Conservation (phyloP, 2,797 vertebrate genomes). For the Limosa lapponica region DNA sequence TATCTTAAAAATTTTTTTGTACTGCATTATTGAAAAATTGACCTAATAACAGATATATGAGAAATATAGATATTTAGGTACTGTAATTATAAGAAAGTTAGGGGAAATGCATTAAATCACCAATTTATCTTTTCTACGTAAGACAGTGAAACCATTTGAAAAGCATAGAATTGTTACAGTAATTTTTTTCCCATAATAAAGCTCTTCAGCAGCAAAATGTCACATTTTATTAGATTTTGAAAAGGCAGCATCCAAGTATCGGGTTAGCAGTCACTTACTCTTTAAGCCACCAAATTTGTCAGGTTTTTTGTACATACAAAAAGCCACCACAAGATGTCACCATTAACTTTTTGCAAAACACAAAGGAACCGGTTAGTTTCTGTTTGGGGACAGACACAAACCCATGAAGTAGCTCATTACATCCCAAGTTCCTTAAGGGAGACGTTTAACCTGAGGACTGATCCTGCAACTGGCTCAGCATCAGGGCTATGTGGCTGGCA, state of each 20-base stretch:
- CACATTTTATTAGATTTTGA: background rate
- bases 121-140: background rate
- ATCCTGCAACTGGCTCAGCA: background rate
- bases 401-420: accelerated
- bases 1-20: background rate
- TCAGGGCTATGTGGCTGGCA: background rate
- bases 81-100: background rate
- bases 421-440: background rate
- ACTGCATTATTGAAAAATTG: background rate
- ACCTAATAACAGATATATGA: background rate
- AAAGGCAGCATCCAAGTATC: background rate
- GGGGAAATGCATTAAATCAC: background rate
- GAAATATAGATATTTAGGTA: background rate
- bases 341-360: background rate
- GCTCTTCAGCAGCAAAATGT: background rate
- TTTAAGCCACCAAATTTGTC: background rate
- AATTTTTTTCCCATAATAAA: background rate
- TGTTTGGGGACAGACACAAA: accelerated
- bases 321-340: constrained; percentile 53
- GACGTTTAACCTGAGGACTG: background rate
- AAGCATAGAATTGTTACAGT: background rate
- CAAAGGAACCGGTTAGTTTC: accelerated
- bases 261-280: background rate
- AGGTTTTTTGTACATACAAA: background rate
- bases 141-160: background rate